Percentiles rank a stretch among this genome's conserved stretches.
Conservation (phyloP, 2,113 vertebrate species). For the Anhinga rufa region DNA sequence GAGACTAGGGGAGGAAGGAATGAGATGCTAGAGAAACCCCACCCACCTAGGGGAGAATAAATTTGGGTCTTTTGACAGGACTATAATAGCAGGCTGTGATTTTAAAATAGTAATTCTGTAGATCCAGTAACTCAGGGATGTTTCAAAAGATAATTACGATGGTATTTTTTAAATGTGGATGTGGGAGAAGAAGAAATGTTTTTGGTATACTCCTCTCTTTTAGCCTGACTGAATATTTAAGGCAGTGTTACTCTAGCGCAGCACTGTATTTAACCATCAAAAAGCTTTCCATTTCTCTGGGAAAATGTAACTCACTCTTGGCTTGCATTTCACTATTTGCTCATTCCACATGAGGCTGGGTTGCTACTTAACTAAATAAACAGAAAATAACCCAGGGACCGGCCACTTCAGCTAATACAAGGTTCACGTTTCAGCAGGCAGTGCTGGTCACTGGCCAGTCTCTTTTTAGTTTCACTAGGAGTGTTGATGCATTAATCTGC, state of each 20-base stretch:
- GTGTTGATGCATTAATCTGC: background rate
- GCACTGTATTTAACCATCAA: constrained; percentile 27
- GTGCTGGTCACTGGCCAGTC: background rate
- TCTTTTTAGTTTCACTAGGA: background rate
- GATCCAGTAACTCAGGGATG: constrained; percentile 61
- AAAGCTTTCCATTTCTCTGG: constrained; percentile 30
- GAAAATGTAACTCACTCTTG: constrained; percentile 47
- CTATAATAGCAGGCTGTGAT: constrained; percentile 14
- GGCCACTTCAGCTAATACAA: background rate
- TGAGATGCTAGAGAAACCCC: background rate
- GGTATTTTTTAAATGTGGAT: constrained; percentile 26
- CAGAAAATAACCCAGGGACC: background rate
- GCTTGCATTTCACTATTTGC: background rate
- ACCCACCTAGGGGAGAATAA: background rate
- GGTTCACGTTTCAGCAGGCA: background rate
- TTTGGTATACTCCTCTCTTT: background rate
- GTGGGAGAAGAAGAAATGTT: background rate
- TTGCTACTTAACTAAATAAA: constrained; percentile 58
- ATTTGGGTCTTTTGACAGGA: background rate
- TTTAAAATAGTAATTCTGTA: constrained; percentile 35
- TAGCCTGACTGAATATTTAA: background rate
- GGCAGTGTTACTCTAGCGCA: background rate
- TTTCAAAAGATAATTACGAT: constrained; percentile 2
- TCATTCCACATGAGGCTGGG: constrained; percentile 15
- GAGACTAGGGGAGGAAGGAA: background rate